Percentiles rank a stretch among this genome's conserved stretches.
Evolutionary conservation across 2,113 vertebrate species (phyloP).

Genomic region (Muscicapa adusta): DNA sequence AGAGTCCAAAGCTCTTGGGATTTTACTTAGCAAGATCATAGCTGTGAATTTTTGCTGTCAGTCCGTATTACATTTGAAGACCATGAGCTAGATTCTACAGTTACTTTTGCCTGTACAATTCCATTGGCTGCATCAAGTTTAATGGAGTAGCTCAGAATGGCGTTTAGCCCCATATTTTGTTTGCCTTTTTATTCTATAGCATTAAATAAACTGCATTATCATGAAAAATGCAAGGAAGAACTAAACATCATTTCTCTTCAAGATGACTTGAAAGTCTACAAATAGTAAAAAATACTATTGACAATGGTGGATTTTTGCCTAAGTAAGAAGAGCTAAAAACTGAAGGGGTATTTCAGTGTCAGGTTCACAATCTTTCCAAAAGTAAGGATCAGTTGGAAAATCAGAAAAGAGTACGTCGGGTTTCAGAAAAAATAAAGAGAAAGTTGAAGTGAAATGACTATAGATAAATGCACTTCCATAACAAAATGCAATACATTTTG

Average conservation of each 20-base stretch:
- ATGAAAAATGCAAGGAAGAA: constrained; percentile 7
- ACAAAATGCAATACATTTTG: constrained; percentile 47
- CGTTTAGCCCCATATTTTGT: background rate
- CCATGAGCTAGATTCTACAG: background rate
- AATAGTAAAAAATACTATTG: background rate
- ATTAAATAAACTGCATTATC: constrained; percentile 16
- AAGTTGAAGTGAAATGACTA: constrained; percentile 27
- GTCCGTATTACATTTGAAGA: constrained; percentile 6
- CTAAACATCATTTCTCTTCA: constrained; percentile 27
- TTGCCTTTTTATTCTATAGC: background rate
- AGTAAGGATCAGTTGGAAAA: background rate
- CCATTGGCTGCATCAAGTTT: background rate
- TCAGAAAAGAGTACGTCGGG: background rate
- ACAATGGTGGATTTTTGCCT: background rate
- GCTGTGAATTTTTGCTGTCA: constrained; percentile 45
- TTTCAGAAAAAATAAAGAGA: constrained; percentile 5
- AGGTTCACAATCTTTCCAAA: background rate
- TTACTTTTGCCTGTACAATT: background rate
- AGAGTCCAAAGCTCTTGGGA: constrained; percentile 57
- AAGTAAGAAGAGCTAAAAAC: background rate
- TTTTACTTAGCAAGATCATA: constrained; percentile 1
- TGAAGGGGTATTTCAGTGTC: background rate
- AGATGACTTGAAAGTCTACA: background rate
- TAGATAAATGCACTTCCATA: constrained; percentile 46
- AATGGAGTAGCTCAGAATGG: background rate